These are phyloP conservation scores for Xanthorhoe designata DNA, from an alignment of 2,888 invertebrate species.

Conservation along the genomic window DNA sequence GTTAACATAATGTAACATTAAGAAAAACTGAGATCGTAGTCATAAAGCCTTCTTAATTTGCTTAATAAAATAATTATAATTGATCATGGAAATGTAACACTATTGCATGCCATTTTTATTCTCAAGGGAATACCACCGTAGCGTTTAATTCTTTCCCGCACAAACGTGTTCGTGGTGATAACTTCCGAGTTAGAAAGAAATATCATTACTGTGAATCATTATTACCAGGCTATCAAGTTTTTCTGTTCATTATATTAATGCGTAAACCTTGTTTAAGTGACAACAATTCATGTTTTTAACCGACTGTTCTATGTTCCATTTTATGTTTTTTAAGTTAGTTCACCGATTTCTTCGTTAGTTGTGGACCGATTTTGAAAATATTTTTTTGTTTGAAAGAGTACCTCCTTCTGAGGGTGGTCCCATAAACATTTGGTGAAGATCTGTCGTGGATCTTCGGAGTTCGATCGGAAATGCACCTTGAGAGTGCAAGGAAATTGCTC, in stretches of 20 bases:
- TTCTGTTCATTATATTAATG: constrained; percentile 18
- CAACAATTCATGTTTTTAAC: constrained; percentile 5
- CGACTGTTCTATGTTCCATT: too few relatives aligned
- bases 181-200: constrained; percentile 17
- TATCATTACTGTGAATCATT: constrained; percentile 6
- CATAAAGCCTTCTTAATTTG: background rate
- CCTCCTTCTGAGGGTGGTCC: too few relatives aligned
- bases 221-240: constrained; percentile 10
- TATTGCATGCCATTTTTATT: constrained; percentile 1
- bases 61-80: background rate
- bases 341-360: too few relatives aligned
- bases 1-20: too few relatives aligned
- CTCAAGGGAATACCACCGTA: background rate
- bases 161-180: background rate
- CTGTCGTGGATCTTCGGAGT: too few relatives aligned
- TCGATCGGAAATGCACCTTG: too few relatives aligned
- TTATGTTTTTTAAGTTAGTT: too few relatives aligned
- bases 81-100: background rate
- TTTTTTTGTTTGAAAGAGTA: too few relatives aligned
- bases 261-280: constrained; percentile 16
- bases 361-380: too few relatives aligned
- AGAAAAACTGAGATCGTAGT: too few relatives aligned
- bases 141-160: background rate
- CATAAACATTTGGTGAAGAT: too few relatives aligned
- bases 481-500: too few relatives aligned